Base-by-base conservation (phyloP, 2,797 vertebrate genomes). In the Varecia variegata region DNA sequence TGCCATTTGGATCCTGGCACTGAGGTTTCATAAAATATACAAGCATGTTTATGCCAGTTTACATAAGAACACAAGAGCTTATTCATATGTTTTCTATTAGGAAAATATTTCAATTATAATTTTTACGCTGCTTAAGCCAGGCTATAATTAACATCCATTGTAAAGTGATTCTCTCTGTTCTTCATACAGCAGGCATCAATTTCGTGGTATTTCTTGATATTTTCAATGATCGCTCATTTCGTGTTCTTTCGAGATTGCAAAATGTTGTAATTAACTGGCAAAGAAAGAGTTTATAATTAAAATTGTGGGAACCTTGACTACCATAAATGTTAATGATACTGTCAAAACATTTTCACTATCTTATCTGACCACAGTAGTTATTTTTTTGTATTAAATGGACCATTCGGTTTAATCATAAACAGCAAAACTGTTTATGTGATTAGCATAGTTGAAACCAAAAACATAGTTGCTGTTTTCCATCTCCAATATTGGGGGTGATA, bases 1-100 rank as follows among this genome's bases (percentile, higher is more conserved):
- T 91, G 93, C 56, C 79, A 17, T 86, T 94, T 96, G 87, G 38
- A 96, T 94, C 92, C 93, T 92, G 47, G 90, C 62, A 80, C 65
- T 43, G 81, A 56, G 21, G 38, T 90, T 97, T 95, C 93, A 52
- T 96, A 94, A 98, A 90, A 82, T 68, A 83, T 21, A 10, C 2
- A 52, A 89, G 58, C 1, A 1, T 90, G 74, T 94, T 93, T 93
- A 73, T 80, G 50, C 68, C 45, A 83, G 86, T 74, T 73, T 68
- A 87, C 17, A 7, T 38, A 89, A 96, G 62, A 93, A 74, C 27
- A 70, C 21, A 54, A 43, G 20, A 93, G 65, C 40, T 58, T 73
- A 47, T n/a, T 88, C 38, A 45, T 21, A 35, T 54, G 67, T 83
- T 88, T 95, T 91, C 88, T 87, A 45, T 38, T 84, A 88, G 65